phyloP scores from a whole-genome alignment of 1,140 invertebrate species.

The Cyphomyrmex costatus region DNA sequence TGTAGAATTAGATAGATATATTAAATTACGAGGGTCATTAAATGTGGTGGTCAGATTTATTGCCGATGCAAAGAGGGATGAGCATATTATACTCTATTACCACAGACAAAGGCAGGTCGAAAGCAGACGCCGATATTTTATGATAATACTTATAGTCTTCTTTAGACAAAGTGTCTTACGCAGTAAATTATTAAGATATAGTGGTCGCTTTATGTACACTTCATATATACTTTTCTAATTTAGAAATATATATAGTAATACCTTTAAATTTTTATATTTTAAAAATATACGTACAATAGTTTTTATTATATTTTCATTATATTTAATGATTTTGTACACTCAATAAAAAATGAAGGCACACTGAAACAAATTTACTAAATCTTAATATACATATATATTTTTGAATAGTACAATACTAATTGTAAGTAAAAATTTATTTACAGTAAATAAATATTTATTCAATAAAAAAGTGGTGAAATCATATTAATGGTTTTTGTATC shows the following conservation, averaged over 20 bases:
- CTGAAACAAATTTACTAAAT: no score
- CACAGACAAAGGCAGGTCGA: constrained; percentile 29
- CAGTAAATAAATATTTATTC: no score
- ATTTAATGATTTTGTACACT: background rate
- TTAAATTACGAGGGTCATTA: constrained; percentile 61
- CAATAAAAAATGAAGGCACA: background rate
- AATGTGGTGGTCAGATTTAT: constrained; percentile 54
- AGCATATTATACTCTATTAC: constrained; percentile 56
- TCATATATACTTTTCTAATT: background rate
- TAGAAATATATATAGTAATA: background rate
- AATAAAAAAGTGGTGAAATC: no score
- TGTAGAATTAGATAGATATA: constrained; percentile 56
- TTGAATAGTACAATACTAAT: no score
- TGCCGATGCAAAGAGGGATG: constrained; percentile 17
- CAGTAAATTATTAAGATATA: constrained; percentile 14
- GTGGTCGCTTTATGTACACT: background rate
- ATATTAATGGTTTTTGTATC: no score
- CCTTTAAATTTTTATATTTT: background rate
- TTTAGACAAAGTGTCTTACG: constrained; percentile 8
- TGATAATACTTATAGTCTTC: constrained; percentile 32
- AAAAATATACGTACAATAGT: background rate
- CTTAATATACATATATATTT: no score
- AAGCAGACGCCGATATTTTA: constrained; percentile 52
- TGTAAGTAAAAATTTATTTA: no score
- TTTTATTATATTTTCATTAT: background rate